These are phyloP conservation scores for Gymnodraco acuticeps DNA, from an alignment of 2,797 vertebrate species.

Conservation along the genomic window DNA sequence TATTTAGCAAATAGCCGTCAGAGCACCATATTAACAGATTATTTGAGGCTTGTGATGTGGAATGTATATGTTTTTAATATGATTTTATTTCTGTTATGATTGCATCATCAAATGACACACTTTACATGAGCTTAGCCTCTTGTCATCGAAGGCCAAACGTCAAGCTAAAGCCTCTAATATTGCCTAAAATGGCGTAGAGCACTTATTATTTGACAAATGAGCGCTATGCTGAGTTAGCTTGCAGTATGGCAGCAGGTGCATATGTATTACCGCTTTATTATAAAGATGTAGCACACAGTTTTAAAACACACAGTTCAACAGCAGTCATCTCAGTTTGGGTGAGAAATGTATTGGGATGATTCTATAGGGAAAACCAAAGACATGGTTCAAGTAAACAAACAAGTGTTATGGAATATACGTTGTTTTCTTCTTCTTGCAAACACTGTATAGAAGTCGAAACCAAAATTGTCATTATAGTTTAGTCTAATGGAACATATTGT, in stretches of 20 bases:
- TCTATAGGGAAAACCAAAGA: background rate
- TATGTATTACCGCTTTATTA: constrained; percentile 10
- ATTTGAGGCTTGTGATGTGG: too few species aligned
- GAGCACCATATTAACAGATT: background rate
- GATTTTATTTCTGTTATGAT: fast-evolving
- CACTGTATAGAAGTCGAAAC: background rate
- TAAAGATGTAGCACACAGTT: constrained; percentile 6
- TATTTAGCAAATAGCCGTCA: constrained; percentile 36
- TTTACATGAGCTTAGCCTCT: constrained; percentile 14
- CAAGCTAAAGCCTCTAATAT: constrained; percentile 45
- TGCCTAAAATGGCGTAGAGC: constrained; percentile 71
- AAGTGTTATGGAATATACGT: background rate
- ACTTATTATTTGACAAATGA: constrained; percentile 31
- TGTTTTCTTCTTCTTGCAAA: background rate
- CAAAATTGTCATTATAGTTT: background rate
- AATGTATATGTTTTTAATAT: background rate
- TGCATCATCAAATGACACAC: background rate
- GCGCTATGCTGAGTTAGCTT: constrained; percentile 34
- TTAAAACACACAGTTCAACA: background rate
- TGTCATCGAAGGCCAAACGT: constrained; percentile 52
- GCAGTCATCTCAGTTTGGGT: background rate
- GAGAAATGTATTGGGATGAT: background rate
- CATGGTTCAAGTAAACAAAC: background rate
- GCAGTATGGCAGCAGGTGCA: constrained; percentile 44
- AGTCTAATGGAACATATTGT: background rate